Conservation (phyloP, 2,888 invertebrate genomes). For the Cheilosia impressa region DNA sequence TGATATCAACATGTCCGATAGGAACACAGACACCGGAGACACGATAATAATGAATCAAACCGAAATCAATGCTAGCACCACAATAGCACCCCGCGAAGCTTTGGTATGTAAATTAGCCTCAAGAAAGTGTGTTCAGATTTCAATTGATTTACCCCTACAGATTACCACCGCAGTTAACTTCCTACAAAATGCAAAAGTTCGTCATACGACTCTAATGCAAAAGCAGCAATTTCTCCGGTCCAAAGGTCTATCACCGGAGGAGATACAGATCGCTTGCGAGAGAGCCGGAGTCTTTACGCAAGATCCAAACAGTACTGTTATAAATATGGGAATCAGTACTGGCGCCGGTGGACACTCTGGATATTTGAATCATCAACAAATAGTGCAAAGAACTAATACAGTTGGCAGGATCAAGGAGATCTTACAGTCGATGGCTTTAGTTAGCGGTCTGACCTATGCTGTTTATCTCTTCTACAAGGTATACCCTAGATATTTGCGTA, state of each 20-base stretch:
- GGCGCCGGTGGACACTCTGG: conserved; percentile 31
- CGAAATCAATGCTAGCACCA: conserved; percentile 51
- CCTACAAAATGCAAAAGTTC: conserved; percentile 93
- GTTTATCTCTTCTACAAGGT: conserved; percentile 93
- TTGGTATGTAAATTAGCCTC: conserved; percentile 78
- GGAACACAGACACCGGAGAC: conserved; percentile 82
- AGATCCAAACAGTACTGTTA: conserved; percentile 81
- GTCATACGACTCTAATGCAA: conserved; percentile 89
- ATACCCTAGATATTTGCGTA: conserved; percentile 57
- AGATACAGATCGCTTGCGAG: conserved; percentile 90
- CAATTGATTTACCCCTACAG: conserved; percentile 83
- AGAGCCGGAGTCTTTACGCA: conserved; percentile 84
- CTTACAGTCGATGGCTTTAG: conserved; percentile 89
- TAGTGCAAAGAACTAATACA: conserved; percentile 79
- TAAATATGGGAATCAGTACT: conserved; percentile 80
- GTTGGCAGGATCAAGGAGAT: conserved; percentile 87
- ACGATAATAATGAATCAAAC: conserved; percentile 77
- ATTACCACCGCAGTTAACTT: conserved; percentile 94
- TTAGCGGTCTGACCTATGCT: conserved; percentile 91
- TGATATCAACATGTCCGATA: conserved; percentile 81
- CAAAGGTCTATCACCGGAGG: conserved; percentile 90
- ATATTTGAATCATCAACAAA: conserved; percentile 77
- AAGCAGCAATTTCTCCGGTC: conserved; percentile 91
- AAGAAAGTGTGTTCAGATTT: background rate
- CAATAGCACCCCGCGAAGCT: conserved; percentile 80